Evolutionary conservation across 2,113 vertebrate genomes (phyloP).

Genomic region (Oreochromis tanganicae): DNA sequence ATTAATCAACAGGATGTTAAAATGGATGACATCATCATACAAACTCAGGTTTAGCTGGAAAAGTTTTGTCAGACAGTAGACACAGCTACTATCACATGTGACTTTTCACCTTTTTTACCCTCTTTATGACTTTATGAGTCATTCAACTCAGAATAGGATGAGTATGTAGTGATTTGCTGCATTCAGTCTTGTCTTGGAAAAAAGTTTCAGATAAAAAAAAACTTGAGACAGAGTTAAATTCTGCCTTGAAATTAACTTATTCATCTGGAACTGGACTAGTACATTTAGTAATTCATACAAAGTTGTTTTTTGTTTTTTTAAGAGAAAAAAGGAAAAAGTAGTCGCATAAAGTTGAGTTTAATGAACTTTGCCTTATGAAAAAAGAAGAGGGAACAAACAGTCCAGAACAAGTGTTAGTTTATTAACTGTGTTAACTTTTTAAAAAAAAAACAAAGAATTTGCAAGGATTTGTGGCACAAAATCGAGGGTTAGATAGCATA

Average conservation of each 20-base stretch:
- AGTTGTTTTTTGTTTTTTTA: background rate
- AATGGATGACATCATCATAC: slow-evolving; percentile 61
- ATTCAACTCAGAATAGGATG: background rate
- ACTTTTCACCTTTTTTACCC: background rate
- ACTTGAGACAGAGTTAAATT: background rate
- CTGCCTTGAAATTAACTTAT: background rate
- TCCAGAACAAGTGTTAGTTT: background rate
- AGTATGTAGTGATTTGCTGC: background rate
- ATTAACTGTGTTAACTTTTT: background rate
- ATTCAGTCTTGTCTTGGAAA: slow-evolving; percentile 22
- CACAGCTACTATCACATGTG: slow-evolving; percentile 3
- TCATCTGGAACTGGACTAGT: background rate
- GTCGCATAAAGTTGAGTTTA: background rate
- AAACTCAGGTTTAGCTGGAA: slow-evolving; percentile 29
- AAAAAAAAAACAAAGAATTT: background rate
- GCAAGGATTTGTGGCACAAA: background rate
- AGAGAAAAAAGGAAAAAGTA: background rate
- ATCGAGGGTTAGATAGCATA: background rate
- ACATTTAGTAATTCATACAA: background rate
- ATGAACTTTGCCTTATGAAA: background rate
- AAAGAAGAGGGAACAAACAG: background rate
- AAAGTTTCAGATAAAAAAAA: background rate
- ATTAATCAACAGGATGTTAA: slow-evolving; percentile 66
- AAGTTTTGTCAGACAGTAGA: slow-evolving; percentile 11
- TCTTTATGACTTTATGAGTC: background rate